Base-by-base conservation (phyloP, 2,888 invertebrate genomes). In the Nowickia ferox region DNA sequence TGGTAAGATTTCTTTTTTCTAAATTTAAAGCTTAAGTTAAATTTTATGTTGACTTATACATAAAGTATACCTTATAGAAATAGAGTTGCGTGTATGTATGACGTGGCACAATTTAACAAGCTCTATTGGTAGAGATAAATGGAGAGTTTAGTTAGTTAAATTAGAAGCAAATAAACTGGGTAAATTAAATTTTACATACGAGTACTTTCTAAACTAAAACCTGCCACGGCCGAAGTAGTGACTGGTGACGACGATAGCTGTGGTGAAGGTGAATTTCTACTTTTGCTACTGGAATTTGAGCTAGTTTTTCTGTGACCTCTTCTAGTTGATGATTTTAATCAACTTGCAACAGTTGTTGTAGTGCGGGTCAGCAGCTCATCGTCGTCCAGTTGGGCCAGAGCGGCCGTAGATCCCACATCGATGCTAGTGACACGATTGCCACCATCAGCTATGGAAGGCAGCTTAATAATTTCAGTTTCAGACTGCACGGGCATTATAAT, bases 401-500 rank as follows among this genome's bases (percentile, higher is more conserved):
- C 91, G 0, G 89, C 89, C 0, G 91, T 85, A 0, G 91, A 90
- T 61, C 93, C 92, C 9, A 93, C 93, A 88, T 93, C 93, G 68
- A 93, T 92, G 77, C 92, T 92, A 40, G 90, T 91, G 40, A 93
- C 93, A 5, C 91, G 90, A 88, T 93, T 93, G 11, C 92, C 91
- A 11, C 90, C 90, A 84, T 93, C 93, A 3, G 92, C 91, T 13
- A 90, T 90, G 44, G 92, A 91, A 17, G 93, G 93, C 81, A 93
- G 86, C 84, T 91, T 91, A 9, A 92, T 91, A 61, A 92, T 90
- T 72, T 92, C 92, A 51, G 89, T 90, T 72, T 93, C 92, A 72
- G 91, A 90, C 63, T 91, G 91, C 86, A 97, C 97, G 22, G 97
- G 96, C 96, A 97, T 97, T 86, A 98, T 97, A 87, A 98, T 96